Percentiles rank a stretch among this genome's conserved stretches.
phyloP scores from a whole-genome alignment of 2,797 vertebrate genomes.

The Buphagus erythrorhynchus region DNA sequence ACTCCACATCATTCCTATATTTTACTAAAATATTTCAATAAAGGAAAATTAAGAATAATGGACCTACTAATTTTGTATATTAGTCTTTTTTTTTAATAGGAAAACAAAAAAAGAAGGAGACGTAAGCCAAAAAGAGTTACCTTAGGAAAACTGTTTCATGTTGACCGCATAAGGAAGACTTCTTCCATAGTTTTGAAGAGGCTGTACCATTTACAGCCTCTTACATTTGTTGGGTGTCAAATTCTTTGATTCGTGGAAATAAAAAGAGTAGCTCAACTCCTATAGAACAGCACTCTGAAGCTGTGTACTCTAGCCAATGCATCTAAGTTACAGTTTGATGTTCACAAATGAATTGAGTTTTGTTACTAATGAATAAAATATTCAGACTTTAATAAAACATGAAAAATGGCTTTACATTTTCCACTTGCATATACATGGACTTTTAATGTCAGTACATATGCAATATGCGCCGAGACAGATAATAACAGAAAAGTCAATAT shows the following conservation, averaged over 20 bases:
- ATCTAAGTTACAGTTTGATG: background rate
- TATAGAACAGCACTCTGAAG: background rate
- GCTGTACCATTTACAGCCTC: background rate
- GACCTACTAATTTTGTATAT: background rate
- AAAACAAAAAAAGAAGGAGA: background rate
- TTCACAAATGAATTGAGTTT: background rate
- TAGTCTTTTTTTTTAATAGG: background rate
- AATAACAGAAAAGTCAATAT: background rate
- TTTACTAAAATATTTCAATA: background rate
- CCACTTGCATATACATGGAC: background rate
- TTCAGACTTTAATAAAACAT: background rate
- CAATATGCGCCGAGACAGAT: background rate
- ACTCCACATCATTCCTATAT: background rate
- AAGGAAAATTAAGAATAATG: background rate
- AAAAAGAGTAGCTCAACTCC: background rate
- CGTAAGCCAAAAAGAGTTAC: background rate
- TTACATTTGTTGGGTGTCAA: background rate
- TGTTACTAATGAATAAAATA: background rate
- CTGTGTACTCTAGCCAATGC: background rate
- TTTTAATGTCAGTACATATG: background rate
- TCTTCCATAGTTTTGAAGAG: background rate
- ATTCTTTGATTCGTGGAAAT: background rate
- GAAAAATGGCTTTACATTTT: slow-evolving; percentile 22
- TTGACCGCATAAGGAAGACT: background rate
- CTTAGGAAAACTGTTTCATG: background rate